Conservation (phyloP, 2,113 vertebrate species). For the Typhlomys cinereus region DNA sequence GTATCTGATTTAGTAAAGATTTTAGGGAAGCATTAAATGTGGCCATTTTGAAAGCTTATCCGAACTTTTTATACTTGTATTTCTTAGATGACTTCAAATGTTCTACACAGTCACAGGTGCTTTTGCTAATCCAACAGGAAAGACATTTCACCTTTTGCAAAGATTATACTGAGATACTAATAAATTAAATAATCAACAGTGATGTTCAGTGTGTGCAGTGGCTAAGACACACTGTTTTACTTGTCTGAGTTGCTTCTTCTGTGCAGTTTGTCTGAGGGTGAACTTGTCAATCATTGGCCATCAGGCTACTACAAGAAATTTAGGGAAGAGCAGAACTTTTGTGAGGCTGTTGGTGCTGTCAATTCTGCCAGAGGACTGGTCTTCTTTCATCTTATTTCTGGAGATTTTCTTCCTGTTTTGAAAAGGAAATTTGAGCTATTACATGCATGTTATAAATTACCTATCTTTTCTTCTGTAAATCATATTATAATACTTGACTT, state of each 20-base stretch:
- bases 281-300: constrained; percentile 42
- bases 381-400: not conserved
- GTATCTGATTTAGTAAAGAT: not conserved
- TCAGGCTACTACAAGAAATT: not conserved
- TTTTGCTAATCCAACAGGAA: constrained; percentile 23
- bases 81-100: not conserved
- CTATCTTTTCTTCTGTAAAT: not conserved
- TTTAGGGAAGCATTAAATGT: not conserved
- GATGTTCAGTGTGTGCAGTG: not conserved
- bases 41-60: not conserved
- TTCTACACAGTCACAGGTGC: not conserved
- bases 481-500: not conserved
- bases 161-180: constrained; percentile 19
- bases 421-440: not conserved
- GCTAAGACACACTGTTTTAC: not conserved
- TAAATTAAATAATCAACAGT: constrained; percentile 55
- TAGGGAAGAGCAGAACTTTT: not conserved
- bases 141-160: not conserved
- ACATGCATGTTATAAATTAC: not conserved
- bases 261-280: not conserved
- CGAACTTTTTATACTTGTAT: not conserved
- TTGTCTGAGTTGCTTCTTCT: constrained; percentile 42
- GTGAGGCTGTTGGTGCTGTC: not conserved
- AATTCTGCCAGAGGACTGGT: not conserved
- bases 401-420: not conserved